Conservation (phyloP, 1,140 invertebrate genomes). For the Homalodisca vitripennis region DNA sequence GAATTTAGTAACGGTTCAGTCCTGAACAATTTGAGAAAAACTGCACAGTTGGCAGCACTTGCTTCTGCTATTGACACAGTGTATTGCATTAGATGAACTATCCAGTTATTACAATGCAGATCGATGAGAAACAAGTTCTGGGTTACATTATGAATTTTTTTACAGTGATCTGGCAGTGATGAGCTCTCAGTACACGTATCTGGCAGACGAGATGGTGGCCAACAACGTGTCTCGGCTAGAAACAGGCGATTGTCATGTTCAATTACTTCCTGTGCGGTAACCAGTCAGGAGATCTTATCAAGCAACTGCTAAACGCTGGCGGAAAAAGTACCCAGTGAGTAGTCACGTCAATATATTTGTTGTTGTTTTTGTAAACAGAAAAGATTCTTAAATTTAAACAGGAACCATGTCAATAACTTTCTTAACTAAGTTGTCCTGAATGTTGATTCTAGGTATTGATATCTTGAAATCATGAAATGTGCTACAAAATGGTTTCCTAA, state of each 20-base stretch:
- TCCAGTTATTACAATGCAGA: no score
- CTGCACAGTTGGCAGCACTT: no score
- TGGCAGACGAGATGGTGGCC: not conserved
- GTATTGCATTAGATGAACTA: no score
- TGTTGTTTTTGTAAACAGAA: no score
- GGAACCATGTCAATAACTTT: not conserved
- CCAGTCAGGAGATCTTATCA: slow-evolving; percentile 9
- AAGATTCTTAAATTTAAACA: no score
- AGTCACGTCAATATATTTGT: not conserved
- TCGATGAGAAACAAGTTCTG: no score
- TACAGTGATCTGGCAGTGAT: not conserved
- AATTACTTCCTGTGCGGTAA: slow-evolving; percentile 28
- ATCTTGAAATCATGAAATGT: no score
- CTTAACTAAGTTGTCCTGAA: not conserved
- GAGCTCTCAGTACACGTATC: not conserved
- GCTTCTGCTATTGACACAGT: no score
- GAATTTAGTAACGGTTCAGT: no score
- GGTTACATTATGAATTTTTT: no score
- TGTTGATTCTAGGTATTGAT: not conserved
- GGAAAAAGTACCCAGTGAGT: not conserved
- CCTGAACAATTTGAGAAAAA: no score
- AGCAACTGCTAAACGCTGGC: slow-evolving; percentile 8
- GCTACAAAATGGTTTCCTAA: not conserved
- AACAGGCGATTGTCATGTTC: not conserved
- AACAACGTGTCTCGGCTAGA: slow-evolving; percentile 6